Evolutionary conservation across 2,888 invertebrate genomes (phyloP), one percentile per base, ranked within the genome.

Genomic region (Chrysopilus asiliformis): DNA sequence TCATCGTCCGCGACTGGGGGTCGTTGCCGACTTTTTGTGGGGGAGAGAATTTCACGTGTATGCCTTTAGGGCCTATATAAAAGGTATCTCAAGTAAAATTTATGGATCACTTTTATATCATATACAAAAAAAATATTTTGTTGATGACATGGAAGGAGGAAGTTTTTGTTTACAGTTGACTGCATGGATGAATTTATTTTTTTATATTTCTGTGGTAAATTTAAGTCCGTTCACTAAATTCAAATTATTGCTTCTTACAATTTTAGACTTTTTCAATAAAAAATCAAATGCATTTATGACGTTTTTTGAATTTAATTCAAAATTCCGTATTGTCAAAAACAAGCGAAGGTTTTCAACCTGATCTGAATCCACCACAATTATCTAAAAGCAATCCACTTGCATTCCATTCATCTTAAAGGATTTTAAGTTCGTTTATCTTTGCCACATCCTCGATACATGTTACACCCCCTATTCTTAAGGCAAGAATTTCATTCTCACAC

Each of bases 341-440:
- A n/a, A n/a, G n/a, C n/a, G n/a, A n/a, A n/a, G n/a, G n/a, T n/a
- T n/a, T n/a, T n/a, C n/a, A n/a, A n/a, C n/a, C n/a, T n/a, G n/a
- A n/a, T n/a, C n/a, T n/a, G n/a, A n/a, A n/a, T n/a, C n/a, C n/a
- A n/a, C n/a, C n/a, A 37, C 37, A 37, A 37, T 37, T 37, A 37
- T 32, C 37, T 32, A 37, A 37, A 37, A 37, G 37, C 37, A 37
- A 36, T 37, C 32, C 37, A 37, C 32, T 37, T 31, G 19, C 26
- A 32, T 37, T 37, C 30, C 37, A 37, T 37, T 32, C 37, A 37
- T 37, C 37, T 37, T 37, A 10, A 25, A 26, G 37, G 37, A 37
- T 37, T 37, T 20, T 15, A 37, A 37, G 37, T 37, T 37, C 37
- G 37, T 37, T 37, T 37, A 37, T 37, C 37, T 37, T 30, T 37